phyloP scores from a whole-genome alignment of 1,140 invertebrate genomes.

The Lucilia cuprina region DNA sequence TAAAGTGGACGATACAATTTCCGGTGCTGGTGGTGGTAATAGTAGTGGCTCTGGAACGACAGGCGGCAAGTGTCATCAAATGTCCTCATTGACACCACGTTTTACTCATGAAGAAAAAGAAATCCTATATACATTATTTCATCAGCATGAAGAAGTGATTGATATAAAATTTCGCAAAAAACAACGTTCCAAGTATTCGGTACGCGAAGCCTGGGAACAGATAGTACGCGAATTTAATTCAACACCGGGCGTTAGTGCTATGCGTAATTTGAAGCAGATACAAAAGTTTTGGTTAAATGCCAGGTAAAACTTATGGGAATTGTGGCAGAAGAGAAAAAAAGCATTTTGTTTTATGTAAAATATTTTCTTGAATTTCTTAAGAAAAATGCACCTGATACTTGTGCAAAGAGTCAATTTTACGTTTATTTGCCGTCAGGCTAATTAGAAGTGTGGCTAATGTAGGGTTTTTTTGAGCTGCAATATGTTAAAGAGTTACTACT shows the following conservation, averaged over 20 bases:
- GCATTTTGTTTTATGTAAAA: too few relatives aligned
- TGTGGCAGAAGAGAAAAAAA: background rate
- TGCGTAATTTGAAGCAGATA: conserved; percentile 60
- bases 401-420: too few relatives aligned
- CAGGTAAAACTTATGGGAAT: too few relatives aligned
- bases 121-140: conserved; percentile 56
- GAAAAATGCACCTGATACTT: conserved; percentile 23
- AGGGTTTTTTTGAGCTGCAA: too few relatives aligned
- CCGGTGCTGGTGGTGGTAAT: conserved; percentile 38
- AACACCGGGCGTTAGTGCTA: conserved; percentile 51
- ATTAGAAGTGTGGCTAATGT: too few relatives aligned
- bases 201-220: conserved; percentile 60
- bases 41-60: too few relatives aligned
- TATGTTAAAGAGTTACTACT: too few relatives aligned
- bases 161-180: conserved; percentile 60
- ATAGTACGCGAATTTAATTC: conserved; percentile 59
- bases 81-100: conserved; percentile 52
- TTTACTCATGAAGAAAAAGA: conserved; percentile 60
- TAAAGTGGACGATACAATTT: background rate
- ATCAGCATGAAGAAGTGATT: conserved; percentile 58
- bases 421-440: too few relatives aligned
- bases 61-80: conserved; percentile 45
- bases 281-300: conserved; percentile 62
- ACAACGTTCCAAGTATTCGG: conserved; percentile 57
- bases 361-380: background rate